These are phyloP conservation scores for Ochropleura leucogaster DNA, from an alignment of 2,888 invertebrate species.

Conservation along the genomic window DNA sequence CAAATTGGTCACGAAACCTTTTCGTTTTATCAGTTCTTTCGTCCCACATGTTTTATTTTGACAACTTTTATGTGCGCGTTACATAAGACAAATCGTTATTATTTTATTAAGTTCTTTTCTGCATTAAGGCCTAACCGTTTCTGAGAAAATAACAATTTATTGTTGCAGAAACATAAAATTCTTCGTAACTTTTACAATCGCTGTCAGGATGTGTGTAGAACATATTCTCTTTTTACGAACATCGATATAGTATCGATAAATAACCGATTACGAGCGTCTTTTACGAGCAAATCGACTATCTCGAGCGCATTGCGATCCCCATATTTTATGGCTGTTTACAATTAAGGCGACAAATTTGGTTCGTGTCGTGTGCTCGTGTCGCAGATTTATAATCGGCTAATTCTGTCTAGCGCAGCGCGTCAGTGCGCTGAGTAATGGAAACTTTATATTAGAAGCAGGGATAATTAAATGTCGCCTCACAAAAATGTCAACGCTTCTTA, in stretches of 20 bases:
- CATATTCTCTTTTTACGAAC: conserved; percentile 62
- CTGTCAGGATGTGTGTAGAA: conserved; percentile 55
- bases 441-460: conserved; percentile 38
- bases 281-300: conserved; percentile 73
- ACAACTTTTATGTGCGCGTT: conserved; percentile 25
- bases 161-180: conserved; percentile 58
- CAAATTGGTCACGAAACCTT: conserved; percentile 29
- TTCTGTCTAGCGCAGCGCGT: conserved; percentile 67
- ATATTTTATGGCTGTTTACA: conserved; percentile 75
- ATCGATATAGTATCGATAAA: conserved; percentile 66
- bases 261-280: conserved; percentile 67
- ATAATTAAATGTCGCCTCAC: conserved; percentile 42
- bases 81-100: conserved; percentile 19
- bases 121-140: conserved; percentile 36
- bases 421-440: conserved; percentile 66
- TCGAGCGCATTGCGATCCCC: conserved; percentile 66
- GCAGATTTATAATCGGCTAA: conserved; percentile 75
- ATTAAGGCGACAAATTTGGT: conserved; percentile 73
- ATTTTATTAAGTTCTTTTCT: conserved; percentile 29
- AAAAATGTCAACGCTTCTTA: conserved; percentile 44
- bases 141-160: conserved; percentile 54
- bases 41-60: conserved; percentile 29
- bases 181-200: conserved; percentile 52
- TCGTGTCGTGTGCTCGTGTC: conserved; percentile 60
- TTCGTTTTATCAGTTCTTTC: conserved; percentile 22